These are phyloP conservation scores for Characodon lateralis DNA, from an alignment of 2,797 vertebrate genomes.

Conservation along the genomic window DNA sequence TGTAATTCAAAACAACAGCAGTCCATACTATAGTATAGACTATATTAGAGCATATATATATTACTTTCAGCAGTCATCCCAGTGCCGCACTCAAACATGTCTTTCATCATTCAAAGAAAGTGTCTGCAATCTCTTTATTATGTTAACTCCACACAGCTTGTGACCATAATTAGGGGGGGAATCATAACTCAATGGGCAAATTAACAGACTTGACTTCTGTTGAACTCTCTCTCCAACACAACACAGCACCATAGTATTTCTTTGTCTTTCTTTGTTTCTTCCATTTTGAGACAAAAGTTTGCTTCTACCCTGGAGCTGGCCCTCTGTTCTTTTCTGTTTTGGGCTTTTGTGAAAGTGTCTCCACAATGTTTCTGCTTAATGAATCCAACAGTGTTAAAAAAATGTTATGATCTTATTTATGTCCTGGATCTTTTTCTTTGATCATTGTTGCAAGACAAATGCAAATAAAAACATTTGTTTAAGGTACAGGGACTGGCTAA, in stretches of 20 bases:
- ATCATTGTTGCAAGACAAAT: not conserved
- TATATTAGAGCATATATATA: too few species aligned
- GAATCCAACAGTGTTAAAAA: not conserved
- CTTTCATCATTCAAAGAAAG: not conserved
- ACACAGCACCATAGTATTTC: not conserved
- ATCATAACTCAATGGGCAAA: not conserved
- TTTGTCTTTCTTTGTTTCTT: not conserved
- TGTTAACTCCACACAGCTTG: not conserved
- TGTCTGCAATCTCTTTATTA: not conserved
- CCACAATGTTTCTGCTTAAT: not conserved
- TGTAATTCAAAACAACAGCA: too few species aligned
- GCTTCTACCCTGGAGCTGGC: not conserved
- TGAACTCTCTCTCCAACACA: not conserved
- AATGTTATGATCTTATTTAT: not conserved
- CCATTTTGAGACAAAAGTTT: not conserved
- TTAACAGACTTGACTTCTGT: not conserved
- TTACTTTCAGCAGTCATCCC: conserved; percentile 41
- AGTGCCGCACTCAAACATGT: not conserved
- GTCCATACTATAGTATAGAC: too few species aligned
- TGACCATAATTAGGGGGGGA: not conserved
- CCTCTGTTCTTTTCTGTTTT: not conserved
- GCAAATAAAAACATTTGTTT: not conserved
- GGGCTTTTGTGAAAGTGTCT: not conserved
- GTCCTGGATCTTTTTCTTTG: not conserved
- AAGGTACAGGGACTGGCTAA: too few species aligned